Base-by-base conservation (phyloP, 2,113 vertebrate genomes). In the Silurus asotus region DNA sequence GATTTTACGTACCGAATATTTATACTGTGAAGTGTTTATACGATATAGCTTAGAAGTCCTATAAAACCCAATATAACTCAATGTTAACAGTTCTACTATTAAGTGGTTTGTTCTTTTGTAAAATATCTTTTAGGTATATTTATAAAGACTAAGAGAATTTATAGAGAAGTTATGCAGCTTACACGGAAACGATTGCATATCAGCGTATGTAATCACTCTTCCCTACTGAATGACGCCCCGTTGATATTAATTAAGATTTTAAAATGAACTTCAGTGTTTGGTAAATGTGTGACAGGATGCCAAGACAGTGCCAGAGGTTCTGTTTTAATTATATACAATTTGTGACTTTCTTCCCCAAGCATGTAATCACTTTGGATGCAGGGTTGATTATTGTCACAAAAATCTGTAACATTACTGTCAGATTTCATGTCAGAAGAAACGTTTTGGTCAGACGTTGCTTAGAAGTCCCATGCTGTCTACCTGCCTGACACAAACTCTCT, bases 321-420 rank as follows among this genome's bases (percentile, higher is more conserved):
- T 51, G 49, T 45, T 85, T 78, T 77, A 55, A 78, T 78, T 65
- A 78, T 77, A 85, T 53, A 65, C n/a, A 85, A 77, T 85, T 65
- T 61, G 19, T 80, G 56, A 6, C 77, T 48, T 48, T 61, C 37
- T 5, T 25, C 11, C 53, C 53, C 13, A 58, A 84, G 53, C 10
- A 45, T 75, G 7, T 61, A 74, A 84, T 84, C 23, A 84, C 55
- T 23, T 59, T 15, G n/a, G 17, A 80, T 74, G 9, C 6, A 8
- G 69, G 11, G 69, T 72, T 58, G 69, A 75, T 74, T 74, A 83
- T 70, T 83, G 69, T 70, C 65, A 56, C 67, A 72, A 37, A 83
- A 13, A 20, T 55, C 81, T 74, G 1, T 15, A 74, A 80, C 51
- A 56, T 49, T 74, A 74, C 56, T 51, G 20, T 48, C 15, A 37